Evolutionary conservation across 2,888 invertebrate genomes (phyloP), one percentile per base, ranked within the genome.

Genomic region (Eucera pruinosa): DNA sequence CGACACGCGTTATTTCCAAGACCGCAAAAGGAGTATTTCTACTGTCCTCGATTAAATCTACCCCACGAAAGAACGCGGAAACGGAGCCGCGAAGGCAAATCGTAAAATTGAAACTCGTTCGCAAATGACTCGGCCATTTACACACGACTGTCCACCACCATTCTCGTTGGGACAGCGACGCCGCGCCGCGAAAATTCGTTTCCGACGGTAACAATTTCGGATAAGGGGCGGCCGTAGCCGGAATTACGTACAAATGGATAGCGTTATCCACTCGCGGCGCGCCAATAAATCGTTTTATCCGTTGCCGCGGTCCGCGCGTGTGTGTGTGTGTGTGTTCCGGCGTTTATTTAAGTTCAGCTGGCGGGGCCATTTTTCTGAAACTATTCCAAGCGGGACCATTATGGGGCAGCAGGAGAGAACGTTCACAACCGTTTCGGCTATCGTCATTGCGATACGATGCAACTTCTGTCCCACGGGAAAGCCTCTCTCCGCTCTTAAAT

Each of bases 281-380:
- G 81, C 80, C 87, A 81, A 87, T 90, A 90, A 89, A 90, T 89
- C 89, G 89, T 89, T 89, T 87, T 89, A 89, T 90, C 88, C 87
- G 73, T n/a, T 75, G 66, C 30, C 43, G 61, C 72, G n/a, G n/a
- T n/a, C n/a, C n/a, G n/a, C n/a, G n/a, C n/a, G n/a, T n/a, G n/a
- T n/a, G n/a, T n/a, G n/a, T n/a, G n/a, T n/a, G n/a, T n/a, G n/a
- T 39, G 43, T 50, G 60, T 55, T 50, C 62, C 57, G 67, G 84
- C 87, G 87, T 89, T 90, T 90, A 87, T 90, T 90, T 86, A 86
- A 89, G 88, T 89, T 86, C 82, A 82, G 85, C 86, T 86, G 82
- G 78, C 80, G 73, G 71, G 83, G 83, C 85, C 87, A 90, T 89
- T 90, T 90, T 90, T 90, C 88, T 89, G 71, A 86, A 90, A 89